Evolutionary conservation across 2,113 vertebrate species (phyloP).

Genomic region (Ramphastos sulfuratus): DNA sequence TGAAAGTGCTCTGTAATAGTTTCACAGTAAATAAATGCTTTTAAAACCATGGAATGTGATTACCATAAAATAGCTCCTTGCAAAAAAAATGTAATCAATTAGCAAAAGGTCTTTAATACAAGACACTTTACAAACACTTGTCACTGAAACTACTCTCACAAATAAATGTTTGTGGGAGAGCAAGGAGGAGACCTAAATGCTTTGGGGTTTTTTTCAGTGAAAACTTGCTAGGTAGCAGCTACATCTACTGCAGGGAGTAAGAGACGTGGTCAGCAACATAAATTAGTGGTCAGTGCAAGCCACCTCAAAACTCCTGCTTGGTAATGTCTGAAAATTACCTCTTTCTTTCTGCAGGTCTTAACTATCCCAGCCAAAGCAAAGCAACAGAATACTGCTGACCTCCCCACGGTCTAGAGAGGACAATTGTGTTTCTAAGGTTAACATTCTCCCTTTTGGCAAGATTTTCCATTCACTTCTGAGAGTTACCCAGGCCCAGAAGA

Average conservation of each 20-base stretch:
- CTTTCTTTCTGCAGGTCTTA: not conserved
- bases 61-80: not conserved
- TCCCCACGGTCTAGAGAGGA: not conserved
- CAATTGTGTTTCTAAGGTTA: slow-evolving; percentile 3
- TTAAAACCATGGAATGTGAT: not conserved
- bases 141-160: not conserved
- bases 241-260: not conserved
- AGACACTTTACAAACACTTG: not conserved
- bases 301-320: not conserved
- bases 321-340: not conserved
- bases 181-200: not conserved
- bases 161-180: not conserved
- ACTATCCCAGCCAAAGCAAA: not conserved
- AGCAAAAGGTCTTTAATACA: not conserved
- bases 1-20: not conserved
- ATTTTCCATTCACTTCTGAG: slow-evolving; percentile 19
- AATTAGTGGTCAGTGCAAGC: not conserved
- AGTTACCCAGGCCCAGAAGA: not conserved
- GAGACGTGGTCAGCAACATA: not conserved
- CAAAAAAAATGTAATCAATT: slow-evolving; percentile 7
- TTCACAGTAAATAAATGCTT: slow-evolving; percentile 41
- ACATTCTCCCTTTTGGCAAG: slow-evolving; percentile 8
- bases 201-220: not conserved
- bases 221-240: not conserved
- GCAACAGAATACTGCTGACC: not conserved